Evolutionary conservation across 2,888 invertebrate genomes (phyloP), one percentile per base, ranked within the genome.

Genomic region (Diloba caeruleocephala): DNA sequence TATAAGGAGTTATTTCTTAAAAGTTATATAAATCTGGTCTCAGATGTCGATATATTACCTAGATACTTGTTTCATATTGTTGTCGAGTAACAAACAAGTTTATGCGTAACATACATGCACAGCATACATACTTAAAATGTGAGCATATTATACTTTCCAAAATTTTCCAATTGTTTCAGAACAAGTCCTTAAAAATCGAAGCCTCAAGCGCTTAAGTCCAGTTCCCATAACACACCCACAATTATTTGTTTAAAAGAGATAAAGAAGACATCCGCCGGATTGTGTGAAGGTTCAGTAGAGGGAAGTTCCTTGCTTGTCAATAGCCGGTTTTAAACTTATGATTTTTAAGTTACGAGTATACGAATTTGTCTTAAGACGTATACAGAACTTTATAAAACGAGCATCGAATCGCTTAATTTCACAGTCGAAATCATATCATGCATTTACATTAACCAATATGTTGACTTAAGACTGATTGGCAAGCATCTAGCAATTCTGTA

Each of bases 181-280:
- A 60, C 57, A 61, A 67, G 68, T 79, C 65, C 72, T 81, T 78
- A 69, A 54, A 72, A 64, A 69, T 62, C 44, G 31, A 60, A 56
- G 68, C 72, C 69, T 71, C 60, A 64, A 67, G 61, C 67, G 49
- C 49, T 58, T 48, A 49, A 59, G 73, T 74, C 81, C 76, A 82
- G 78, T 87, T 85, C 82, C 79, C 84, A 85, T 75, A 83, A 69
- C 85, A 81, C 89, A 82, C 89, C 90, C 76, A 82, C 75, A 82
- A 82, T 79, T 81, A 78, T 81, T 82, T 87, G 79, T 88, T 84
- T 82, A 79, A 82, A 63, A 57, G 68, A 87, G 91, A 91, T 92
- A 90, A 91, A 80, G 68, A 70, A 82, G 77, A 86, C 88, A 85
- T 91, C 92, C 92, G 90, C 88, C 86, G 85, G 84, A 82, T 79